These are phyloP conservation scores for Xestia ashworthii DNA, from an alignment of 2,888 invertebrate species.

Conservation along the genomic window DNA sequence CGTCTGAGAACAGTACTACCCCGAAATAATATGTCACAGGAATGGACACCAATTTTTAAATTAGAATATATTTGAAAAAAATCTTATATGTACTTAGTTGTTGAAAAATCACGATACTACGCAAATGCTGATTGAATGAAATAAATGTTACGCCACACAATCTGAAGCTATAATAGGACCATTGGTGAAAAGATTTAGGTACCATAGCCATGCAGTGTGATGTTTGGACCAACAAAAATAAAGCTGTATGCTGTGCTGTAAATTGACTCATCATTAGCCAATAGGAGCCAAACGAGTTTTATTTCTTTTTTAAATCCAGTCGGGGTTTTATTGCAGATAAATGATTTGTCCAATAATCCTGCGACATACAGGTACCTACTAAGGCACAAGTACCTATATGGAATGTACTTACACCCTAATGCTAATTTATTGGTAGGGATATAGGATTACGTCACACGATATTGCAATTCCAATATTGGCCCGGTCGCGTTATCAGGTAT, in stretches of 20 bases:
- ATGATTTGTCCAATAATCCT: not conserved
- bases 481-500: conserved; percentile 60
- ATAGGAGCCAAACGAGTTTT: not conserved
- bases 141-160: not conserved
- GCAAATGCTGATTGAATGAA: not conserved
- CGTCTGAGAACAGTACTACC: not conserved
- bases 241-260: not conserved
- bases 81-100: too few species aligned
- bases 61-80: not conserved
- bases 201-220: not conserved
- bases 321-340: not conserved
- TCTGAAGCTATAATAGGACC: not conserved
- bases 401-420: not conserved
- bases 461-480: conserved; percentile 66
- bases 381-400: not conserved
- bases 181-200: not conserved
- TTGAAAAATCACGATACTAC: not conserved
- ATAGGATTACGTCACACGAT: conserved; percentile 50
- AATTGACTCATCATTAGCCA: not conserved
- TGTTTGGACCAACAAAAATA: not conserved
- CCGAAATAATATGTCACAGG: not conserved
- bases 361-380: not conserved
- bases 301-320: not conserved
- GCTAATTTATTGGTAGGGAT: conserved; percentile 31
- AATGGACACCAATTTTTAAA: not conserved